Percentiles rank a stretch among this genome's conserved stretches.
phyloP scores from a whole-genome alignment of 2,797 vertebrate genomes.

The Knipowitschia caucasica region DNA sequence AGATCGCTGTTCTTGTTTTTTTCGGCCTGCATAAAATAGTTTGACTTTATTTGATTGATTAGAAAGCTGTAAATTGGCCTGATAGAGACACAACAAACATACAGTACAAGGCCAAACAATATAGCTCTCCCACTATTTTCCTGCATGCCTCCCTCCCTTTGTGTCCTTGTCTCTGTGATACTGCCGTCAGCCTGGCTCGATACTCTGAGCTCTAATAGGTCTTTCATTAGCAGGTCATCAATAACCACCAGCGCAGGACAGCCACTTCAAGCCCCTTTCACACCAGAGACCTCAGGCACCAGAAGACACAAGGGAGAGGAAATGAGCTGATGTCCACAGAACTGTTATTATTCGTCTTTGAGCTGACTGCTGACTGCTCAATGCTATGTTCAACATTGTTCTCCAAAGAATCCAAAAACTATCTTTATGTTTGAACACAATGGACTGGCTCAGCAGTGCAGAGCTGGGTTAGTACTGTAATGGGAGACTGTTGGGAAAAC shows the following conservation, averaged over 20 bases:
- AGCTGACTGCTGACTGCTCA: not conserved
- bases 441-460: too few relatives aligned
- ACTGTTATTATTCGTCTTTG: not conserved
- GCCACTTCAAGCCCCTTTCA: constrained; percentile 25
- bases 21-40: too few relatives aligned
- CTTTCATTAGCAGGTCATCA: constrained; percentile 78
- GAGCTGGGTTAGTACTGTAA: too few relatives aligned
- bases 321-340: not conserved
- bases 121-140: not conserved
- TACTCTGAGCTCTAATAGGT: constrained; percentile 65
- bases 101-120: too few relatives aligned
- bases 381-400: too few relatives aligned
- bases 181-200: constrained; percentile 53
- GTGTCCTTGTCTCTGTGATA: constrained; percentile 39
- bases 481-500: too few relatives aligned
- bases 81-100: too few relatives aligned
- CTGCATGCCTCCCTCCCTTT: constrained; percentile 28
- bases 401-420: too few relatives aligned
- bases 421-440: too few relatives aligned
- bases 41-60: too few relatives aligned
- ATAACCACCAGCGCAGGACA: constrained; percentile 54
- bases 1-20: too few relatives aligned
- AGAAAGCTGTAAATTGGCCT: too few relatives aligned
- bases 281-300: constrained; percentile 10
- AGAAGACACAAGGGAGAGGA: not conserved